Evolutionary conservation across 1,140 invertebrate species (phyloP).

Genomic region (Lepidurus packardi): DNA sequence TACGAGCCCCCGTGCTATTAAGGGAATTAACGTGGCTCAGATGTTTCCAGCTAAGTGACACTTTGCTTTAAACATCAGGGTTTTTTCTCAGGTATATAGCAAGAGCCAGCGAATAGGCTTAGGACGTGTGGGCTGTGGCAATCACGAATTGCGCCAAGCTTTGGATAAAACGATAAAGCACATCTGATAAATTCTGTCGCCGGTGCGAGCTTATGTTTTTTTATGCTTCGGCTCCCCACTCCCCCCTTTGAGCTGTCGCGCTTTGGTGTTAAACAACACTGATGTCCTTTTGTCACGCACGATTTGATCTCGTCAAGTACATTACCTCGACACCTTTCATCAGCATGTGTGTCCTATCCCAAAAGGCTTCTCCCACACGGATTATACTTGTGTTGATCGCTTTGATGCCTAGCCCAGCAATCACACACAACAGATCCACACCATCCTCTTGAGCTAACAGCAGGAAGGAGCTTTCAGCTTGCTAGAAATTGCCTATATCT

Average conservation of each 20-base stretch:
- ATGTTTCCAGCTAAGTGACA: neutral
- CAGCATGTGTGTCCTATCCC: neutral
- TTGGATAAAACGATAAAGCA: conserved; percentile 3
- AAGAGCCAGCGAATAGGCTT: neutral
- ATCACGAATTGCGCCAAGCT: neutral
- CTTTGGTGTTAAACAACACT: conserved; percentile 7
- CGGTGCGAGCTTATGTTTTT: neutral
- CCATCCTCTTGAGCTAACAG: neutral
- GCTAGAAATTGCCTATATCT: neutral
- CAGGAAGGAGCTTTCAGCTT: neutral
- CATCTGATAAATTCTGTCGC: conserved; percentile 11
- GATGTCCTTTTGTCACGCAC: conserved; percentile 13
- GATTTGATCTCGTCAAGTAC: conserved; percentile 21
- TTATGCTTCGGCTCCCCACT: neutral
- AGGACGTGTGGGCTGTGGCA: neutral
- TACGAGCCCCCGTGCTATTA: neutral
- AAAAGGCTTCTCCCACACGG: conserved; percentile 8
- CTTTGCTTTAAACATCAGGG: neutral
- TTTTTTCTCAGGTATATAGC: neutral
- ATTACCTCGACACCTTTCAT: conserved; percentile 21
- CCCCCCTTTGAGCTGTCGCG: neutral
- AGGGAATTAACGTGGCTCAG: neutral
- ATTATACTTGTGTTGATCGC: neutral
- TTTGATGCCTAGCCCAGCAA: neutral
- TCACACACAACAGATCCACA: neutral